A percentile compares a stretch with the other conserved stretches of the same genome.
Conservation (phyloP, 2,113 vertebrate species). For the Nansenia antarctica region DNA sequence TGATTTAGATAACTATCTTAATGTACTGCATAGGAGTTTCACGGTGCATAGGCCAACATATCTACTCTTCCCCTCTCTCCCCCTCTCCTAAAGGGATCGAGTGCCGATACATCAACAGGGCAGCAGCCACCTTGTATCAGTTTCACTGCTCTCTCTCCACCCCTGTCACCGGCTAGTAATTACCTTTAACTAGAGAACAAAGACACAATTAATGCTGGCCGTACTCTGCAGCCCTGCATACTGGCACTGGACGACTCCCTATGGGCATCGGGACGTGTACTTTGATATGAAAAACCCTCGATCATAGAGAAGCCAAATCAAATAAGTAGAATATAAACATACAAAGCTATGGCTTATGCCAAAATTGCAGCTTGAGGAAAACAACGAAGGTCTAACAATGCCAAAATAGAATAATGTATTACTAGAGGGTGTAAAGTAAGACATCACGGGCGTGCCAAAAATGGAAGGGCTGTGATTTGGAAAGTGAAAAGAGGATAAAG, state of each 20-base stretch:
- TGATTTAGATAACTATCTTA: not conserved
- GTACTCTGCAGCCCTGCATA: too few species aligned
- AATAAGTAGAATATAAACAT: not conserved
- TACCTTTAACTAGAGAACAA: slow-evolving; percentile 27
- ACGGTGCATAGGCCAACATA: not conserved
- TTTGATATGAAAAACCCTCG: slow-evolving; percentile 8
- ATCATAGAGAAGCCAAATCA: not conserved
- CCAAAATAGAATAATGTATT: not conserved
- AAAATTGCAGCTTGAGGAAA: too few species aligned
- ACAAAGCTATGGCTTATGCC: not conserved
- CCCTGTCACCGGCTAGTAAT: slow-evolving; percentile 35
- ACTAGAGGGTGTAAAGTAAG: not conserved
- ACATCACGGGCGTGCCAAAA: too few species aligned
- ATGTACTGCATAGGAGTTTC: not conserved
- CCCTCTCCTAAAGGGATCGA: not conserved
- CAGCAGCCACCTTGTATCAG: slow-evolving; percentile 14
- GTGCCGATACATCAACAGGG: not conserved
- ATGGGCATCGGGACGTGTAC: not conserved
- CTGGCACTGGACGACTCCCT: slow-evolving; percentile 5
- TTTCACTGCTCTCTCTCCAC: not conserved
- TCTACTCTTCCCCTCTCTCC: not conserved
- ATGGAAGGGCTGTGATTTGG: not conserved
- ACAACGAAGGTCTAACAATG: not conserved
- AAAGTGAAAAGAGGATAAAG: not conserved
- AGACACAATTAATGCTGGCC: slow-evolving; percentile 21